Evolutionary conservation across 2,888 invertebrate genomes (phyloP).

Genomic region (Eupithecia inturbata): DNA sequence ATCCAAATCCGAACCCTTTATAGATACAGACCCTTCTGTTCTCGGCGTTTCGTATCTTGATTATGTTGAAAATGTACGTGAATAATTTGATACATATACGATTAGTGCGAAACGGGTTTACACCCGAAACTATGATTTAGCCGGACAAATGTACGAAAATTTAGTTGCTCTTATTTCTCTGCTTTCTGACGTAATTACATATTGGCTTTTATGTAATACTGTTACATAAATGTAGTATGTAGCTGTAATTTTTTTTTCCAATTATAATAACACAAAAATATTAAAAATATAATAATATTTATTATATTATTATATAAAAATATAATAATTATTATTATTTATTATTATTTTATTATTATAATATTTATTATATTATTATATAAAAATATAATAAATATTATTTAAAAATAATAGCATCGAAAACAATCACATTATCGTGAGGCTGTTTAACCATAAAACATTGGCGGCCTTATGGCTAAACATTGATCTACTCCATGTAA

Average conservation of each 20-base stretch:
- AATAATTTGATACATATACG: conserved; percentile 26
- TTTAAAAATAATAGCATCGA: neutral
- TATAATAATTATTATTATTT: no score
- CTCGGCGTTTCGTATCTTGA: conserved; percentile 33
- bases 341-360: neutral
- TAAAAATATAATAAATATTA: neutral
- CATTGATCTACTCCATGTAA: neutral
- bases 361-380: no score
- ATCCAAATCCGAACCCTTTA: conserved; percentile 12
- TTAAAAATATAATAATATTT: no score
- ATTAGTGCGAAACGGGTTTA: conserved; percentile 17
- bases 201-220: neutral
- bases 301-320: no score
- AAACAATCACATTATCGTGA: neutral
- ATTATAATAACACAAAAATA: no score
- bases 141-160: conserved; percentile 5
- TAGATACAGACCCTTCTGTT: conserved; percentile 33
- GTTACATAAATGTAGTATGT: neutral
- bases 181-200: conserved; percentile 8
- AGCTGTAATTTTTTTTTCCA: no score
- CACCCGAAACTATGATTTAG: conserved; percentile 11
- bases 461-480: neutral
- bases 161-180: conserved; percentile 8
- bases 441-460: neutral
- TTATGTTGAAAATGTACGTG: conserved; percentile 1